Evolutionary conservation across 1,140 invertebrate genomes (phyloP), one percentile per base, ranked within the genome.

Genomic region (Bombus polaris): DNA sequence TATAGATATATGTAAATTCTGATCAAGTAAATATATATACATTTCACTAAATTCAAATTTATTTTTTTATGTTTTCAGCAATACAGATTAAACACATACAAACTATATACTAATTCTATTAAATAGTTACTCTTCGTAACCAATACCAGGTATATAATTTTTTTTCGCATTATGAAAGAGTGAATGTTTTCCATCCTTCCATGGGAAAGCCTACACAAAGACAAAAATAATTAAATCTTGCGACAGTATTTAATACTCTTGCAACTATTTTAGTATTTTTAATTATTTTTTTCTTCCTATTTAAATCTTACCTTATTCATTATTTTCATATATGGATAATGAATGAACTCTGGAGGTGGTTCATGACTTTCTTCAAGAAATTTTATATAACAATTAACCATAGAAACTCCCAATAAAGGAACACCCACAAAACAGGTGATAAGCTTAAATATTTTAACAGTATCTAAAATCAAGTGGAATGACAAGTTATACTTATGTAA

Each of bases 101-200:
- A 44, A 85, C 62, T 79, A 81, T 0, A 74, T n/a, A 82, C 1
- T 80, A 22, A 28, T 66, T 32, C 18, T 39, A 5, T 22, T 37
- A 13, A 32, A 35, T 25, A 79, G 22, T 68, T 88, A 79, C 35
- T 39, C 86, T 86, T 91, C 90, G 15, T 90, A 91, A 68, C 90
- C 90, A 8, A 84, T 62, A 8, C 77, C 75, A 5, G 96, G 96
- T 28, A 97, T 86, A 74, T 96, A 87, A 90, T 97, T 97, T 28
- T 82, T 65, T 57, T 95, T 91, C 9, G 94, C 89, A 90, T 97
- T 97, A 92, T 97, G 96, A 93, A 97, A 96, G 2, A 97, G 91
- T 22, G 93, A 89, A 57, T 96, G 95, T 82, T 96, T 96, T 32
- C 96, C 96, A 94, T 97, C 96, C 53, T 96, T 96, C 96, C 96